These are phyloP conservation scores for Phrynocephalus guinanensis DNA, from an alignment of 2,797 vertebrate genomes.

Conservation along the genomic window DNA sequence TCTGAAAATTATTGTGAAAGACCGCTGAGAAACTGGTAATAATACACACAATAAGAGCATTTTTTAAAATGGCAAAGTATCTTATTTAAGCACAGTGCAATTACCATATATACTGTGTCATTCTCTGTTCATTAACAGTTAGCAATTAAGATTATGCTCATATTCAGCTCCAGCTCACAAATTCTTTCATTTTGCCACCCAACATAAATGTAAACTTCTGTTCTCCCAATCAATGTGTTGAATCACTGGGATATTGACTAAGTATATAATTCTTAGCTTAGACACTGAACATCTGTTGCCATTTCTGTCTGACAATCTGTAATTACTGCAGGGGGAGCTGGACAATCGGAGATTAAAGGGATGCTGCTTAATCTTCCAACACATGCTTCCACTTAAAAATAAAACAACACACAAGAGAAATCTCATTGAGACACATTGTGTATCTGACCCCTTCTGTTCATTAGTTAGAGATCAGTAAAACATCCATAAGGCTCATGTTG, in stretches of 20 bases:
- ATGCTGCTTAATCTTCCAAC: conserved; percentile 79
- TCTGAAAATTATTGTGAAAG: conserved; percentile 46
- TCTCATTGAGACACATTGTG: conserved; percentile 44
- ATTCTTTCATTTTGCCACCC: conserved; percentile 57
- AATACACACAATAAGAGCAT: conserved; percentile 15
- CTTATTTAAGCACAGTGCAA: conserved; percentile 43
- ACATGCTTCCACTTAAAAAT: conserved; percentile 77
- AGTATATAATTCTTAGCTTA: conserved; percentile 84
- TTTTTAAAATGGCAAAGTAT: conserved; percentile 19
- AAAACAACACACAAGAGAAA: conserved; percentile 61
- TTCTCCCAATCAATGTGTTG: conserved; percentile 61
- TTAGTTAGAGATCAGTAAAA: conserved; percentile 34
- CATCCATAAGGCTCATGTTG: conserved; percentile 18
- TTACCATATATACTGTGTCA: neutral
- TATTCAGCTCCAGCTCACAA: conserved; percentile 51
- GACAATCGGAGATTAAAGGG: conserved; percentile 83
- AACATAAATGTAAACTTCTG: conserved; percentile 51
- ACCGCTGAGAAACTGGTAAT: conserved; percentile 24
- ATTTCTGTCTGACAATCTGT: conserved; percentile 79
- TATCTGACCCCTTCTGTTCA: conserved; percentile 37
- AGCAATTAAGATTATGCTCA: conserved; percentile 38
- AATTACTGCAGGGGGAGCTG: conserved; percentile 84
- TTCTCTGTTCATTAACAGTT: conserved; percentile 41
- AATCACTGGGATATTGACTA: conserved; percentile 77
- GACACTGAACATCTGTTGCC: conserved; percentile 85